A percentile compares a stretch with the other conserved stretches of the same genome.
Evolutionary conservation across 2,797 vertebrate genomes (phyloP).

Genomic region (Geotrypetes seraphini): DNA sequence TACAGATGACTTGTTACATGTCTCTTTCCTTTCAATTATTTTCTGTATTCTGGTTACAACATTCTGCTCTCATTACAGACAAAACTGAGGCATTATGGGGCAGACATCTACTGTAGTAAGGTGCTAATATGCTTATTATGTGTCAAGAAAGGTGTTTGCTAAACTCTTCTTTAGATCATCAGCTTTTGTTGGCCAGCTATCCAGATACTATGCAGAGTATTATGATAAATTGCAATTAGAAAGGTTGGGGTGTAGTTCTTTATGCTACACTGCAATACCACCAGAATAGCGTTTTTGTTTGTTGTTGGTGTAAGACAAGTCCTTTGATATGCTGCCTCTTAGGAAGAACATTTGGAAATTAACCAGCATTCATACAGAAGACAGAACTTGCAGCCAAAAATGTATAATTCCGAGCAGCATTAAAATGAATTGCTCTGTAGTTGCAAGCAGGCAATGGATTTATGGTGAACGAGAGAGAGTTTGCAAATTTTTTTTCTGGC

Average conservation of each 20-base stretch:
- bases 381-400: conserved; percentile 35
- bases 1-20: too few relatives aligned
- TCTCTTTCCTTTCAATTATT: too few relatives aligned
- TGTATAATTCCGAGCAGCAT: conserved; percentile 47
- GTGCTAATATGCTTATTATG: conserved; percentile 16
- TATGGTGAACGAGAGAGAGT: conserved; percentile 59
- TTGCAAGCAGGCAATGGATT: conserved; percentile 47
- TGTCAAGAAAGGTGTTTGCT: conserved; percentile 4
- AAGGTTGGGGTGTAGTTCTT: conserved; percentile 10
- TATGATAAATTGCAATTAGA: conserved; percentile 14
- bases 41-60: too few relatives aligned
- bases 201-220: neutral
- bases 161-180: neutral
- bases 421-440: conserved; percentile 54
- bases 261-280: neutral
- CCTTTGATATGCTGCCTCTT: conserved; percentile 13
- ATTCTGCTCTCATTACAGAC: too few relatives aligned
- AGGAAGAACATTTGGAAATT: conserved; percentile 12
- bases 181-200: conserved; percentile 9
- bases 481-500: conserved; percentile 62
- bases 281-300: conserved; percentile 13
- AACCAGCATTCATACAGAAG: conserved; percentile 13
- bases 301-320: too few relatives aligned
- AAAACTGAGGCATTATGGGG: neutral
- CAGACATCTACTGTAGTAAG: conserved; percentile 1